These are phyloP conservation scores for Azorinus chamasolen DNA, from an alignment of 2,888 invertebrate genomes.

Conservation along the genomic window DNA sequence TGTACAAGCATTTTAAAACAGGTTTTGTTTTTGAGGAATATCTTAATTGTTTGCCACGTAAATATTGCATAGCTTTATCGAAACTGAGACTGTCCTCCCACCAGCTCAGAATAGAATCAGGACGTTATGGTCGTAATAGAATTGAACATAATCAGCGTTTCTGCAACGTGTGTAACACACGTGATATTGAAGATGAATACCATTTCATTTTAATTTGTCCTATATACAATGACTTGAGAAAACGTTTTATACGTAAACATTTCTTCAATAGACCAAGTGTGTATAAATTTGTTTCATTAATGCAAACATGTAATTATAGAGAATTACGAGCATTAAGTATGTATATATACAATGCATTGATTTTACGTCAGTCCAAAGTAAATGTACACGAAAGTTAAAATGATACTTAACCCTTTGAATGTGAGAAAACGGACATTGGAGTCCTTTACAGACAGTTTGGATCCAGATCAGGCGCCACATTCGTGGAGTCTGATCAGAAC, in stretches of 20 bases:
- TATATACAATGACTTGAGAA: background rate
- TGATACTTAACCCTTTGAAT: no score
- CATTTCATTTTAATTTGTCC: constrained; percentile 10
- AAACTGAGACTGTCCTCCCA: background rate
- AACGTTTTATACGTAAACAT: background rate
- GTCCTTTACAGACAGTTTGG: no score
- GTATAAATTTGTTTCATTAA: background rate
- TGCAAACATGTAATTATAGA: no score
- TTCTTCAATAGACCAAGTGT: background rate
- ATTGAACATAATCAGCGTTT: background rate
- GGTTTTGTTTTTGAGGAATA: background rate
- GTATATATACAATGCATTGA: no score
- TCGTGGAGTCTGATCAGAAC: no score
- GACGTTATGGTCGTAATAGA: background rate
- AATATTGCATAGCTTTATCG: background rate
- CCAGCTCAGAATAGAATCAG: background rate
- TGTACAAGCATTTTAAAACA: background rate
- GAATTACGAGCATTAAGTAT: no score
- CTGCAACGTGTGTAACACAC: no score
- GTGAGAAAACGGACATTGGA: no score
- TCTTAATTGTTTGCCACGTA: background rate
- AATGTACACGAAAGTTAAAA: no score
- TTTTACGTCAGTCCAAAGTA: no score
- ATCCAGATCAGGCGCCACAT: no score
- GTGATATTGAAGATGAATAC: background rate